Percentiles rank a stretch among this genome's conserved stretches.
These are phyloP conservation scores for Bryconaethiops microstoma DNA, from an alignment of 2,797 vertebrate species.

Conservation along the genomic window DNA sequence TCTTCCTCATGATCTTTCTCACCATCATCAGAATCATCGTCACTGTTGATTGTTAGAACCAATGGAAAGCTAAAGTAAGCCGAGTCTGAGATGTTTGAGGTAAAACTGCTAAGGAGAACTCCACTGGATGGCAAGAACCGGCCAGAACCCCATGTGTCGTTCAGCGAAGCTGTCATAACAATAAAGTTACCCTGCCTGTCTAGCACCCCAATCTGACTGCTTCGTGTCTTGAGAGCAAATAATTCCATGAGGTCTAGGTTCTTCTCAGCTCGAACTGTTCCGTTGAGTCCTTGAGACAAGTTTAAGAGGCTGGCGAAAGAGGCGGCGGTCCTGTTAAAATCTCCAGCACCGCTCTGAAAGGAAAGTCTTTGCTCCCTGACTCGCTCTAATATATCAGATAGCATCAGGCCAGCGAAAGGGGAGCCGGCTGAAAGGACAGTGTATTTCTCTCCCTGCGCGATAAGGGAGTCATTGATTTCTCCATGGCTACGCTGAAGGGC, in stretches of 20 bases:
- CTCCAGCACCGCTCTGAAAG: constrained; percentile 34
- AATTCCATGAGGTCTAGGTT: constrained; percentile 31
- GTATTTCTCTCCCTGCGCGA: constrained; percentile 55
- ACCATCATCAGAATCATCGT: constrained; percentile 42
- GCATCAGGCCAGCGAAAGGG: constrained; percentile 48
- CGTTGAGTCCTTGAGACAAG: constrained; percentile 44
- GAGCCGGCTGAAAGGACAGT: constrained; percentile 53
- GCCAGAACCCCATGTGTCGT: constrained; percentile 72
- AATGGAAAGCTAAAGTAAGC: constrained; percentile 67
- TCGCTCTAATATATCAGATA: constrained; percentile 60
- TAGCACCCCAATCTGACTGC: constrained; percentile 65
- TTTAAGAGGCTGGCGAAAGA: constrained; percentile 54
- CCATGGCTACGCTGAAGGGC: constrained; percentile 50
- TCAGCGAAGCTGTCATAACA: constrained; percentile 69
- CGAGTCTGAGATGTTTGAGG: constrained; percentile 13
- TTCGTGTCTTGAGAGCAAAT: constrained; percentile 26
- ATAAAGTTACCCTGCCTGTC: constrained; percentile 68
- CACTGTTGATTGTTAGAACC: constrained; percentile 52
- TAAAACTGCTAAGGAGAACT: constrained; percentile 69
- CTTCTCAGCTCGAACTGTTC: constrained; percentile 23
- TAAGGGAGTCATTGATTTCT: constrained; percentile 63
- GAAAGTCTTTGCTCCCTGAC: constrained; percentile 52
- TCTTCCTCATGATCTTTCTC: constrained; percentile 18
- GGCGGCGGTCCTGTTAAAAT: constrained; percentile 35
- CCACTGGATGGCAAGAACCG: constrained; percentile 66